phyloP scores from a whole-genome alignment of 2,797 vertebrate species.

The Propithecus perrieri region DNA sequence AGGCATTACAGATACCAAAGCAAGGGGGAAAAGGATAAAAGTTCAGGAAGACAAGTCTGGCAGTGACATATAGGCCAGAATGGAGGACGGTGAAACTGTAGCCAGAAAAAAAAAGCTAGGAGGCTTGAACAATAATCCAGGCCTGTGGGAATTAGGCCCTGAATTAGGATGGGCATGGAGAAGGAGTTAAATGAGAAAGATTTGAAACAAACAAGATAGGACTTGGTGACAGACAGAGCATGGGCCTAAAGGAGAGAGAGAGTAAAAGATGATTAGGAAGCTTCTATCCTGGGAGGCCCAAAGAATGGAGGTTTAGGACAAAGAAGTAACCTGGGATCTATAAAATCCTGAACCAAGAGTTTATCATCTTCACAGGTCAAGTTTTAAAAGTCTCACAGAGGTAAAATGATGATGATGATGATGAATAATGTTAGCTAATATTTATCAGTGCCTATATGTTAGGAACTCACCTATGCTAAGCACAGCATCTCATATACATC shows the following conservation, averaged over 20 bases:
- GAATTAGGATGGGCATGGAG: neutral
- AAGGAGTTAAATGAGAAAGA: conserved; percentile 20
- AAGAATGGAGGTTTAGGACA: neutral
- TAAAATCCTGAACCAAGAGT: neutral
- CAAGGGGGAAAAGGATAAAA: neutral
- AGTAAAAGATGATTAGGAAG: neutral
- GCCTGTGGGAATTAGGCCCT: neutral
- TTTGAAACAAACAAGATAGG: neutral
- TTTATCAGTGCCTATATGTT: neutral
- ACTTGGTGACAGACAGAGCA: neutral
- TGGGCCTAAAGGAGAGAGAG: neutral
- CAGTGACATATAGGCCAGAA: neutral
- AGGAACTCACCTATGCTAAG: neutral
- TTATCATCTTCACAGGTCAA: conserved; percentile 17
- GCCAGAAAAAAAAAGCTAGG: conserved; percentile 20
- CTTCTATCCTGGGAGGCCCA: neutral
- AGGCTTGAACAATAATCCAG: neutral
- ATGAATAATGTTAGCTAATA: neutral
- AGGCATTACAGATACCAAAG: conserved; percentile 11
- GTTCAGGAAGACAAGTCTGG: conserved; percentile 15
- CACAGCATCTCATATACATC: neutral
- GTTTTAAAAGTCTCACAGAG: conserved; percentile 33
- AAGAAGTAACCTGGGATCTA: neutral
- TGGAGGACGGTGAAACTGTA: neutral
- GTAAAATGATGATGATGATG: neutral